Base-by-base conservation (phyloP, 2,113 vertebrate genomes). In the Glaucidium brasilianum region DNA sequence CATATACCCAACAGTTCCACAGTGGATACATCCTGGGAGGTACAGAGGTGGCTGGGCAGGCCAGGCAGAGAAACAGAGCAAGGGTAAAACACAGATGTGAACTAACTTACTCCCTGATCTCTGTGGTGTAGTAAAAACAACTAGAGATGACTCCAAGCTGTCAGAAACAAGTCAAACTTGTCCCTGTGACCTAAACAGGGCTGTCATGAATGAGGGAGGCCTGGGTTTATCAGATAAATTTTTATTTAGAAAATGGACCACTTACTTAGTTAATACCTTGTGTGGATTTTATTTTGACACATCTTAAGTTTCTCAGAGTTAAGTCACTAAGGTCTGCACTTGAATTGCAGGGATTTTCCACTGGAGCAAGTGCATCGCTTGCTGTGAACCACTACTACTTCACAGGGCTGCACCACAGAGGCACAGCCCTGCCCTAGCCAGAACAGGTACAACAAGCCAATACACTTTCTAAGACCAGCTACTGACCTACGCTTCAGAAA, bases 401-500 rank as follows among this genome's bases (percentile, higher is more conserved):
- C 18, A 52, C 74, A 85, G 81, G 23, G 43, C 63, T 66, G 45
- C 35, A 47, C 6, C 5, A 1, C 35, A 27, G 5, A 37, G 41
- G 32, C 72, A 76, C 53, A 41, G 75, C 73, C 74, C 64, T 77
- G 56, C 64, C 49, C 76, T 2, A 34, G n/a, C 58, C 16, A 7
- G 53, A 87, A 64, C 69, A 95, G 73, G 68, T 88, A 95, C n/a
- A 83, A 53, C 26, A 50, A 88, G 90, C 90, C 92, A 92, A 76
- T 29, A 85, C 17, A 8, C 88, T 85, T 73, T 72, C 68, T 60
- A 89, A 71, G 45, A 85, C 45, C 67, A 90, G 79, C 95, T 96
- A 95, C 90, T 67, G 85, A 90, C 71, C 59, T 91, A 91, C 71
- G 58, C 91, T 94, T 89, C 63, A 76, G 71, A 88, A 90, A 96